phyloP scores from a whole-genome alignment of 2,797 vertebrate species.

The Catharus ustulatus region DNA sequence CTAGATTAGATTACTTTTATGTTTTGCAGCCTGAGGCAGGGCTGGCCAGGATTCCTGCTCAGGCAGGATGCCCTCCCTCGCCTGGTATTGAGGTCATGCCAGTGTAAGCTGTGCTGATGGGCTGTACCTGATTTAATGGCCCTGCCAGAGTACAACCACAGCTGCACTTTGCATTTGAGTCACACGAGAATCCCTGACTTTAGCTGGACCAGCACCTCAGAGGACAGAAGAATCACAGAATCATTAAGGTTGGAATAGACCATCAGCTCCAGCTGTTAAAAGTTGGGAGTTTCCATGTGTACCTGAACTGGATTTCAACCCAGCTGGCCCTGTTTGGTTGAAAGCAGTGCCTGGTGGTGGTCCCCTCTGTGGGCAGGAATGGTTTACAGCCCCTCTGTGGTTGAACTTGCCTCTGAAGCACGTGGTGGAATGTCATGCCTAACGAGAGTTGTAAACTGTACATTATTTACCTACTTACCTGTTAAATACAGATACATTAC shows the following conservation, averaged over 20 bases:
- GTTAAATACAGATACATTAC: not conserved
- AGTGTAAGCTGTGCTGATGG: not conserved
- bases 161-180: not conserved
- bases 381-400: not conserved
- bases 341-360: not conserved
- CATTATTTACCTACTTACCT: not conserved
- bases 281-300: not conserved
- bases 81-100: not conserved
- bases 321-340: not conserved
- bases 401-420: not conserved
- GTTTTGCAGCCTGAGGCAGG: not conserved
- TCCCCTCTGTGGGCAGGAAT: not conserved
- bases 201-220: not conserved
- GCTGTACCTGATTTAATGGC: not conserved
- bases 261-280: not conserved
- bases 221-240: not conserved
- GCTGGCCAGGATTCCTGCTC: not conserved
- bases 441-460: not conserved
- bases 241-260: not conserved
- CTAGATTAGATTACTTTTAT: not conserved
- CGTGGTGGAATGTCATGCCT: rapidly evolving
- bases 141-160: not conserved
- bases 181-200: not conserved
- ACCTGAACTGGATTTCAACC: not conserved
- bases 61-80: not conserved